Percentiles rank a stretch among this genome's conserved stretches.
phyloP scores from a whole-genome alignment of 35 echinoderm and acorn worm genomes.

The Apostichopus parvimensis region DNA sequence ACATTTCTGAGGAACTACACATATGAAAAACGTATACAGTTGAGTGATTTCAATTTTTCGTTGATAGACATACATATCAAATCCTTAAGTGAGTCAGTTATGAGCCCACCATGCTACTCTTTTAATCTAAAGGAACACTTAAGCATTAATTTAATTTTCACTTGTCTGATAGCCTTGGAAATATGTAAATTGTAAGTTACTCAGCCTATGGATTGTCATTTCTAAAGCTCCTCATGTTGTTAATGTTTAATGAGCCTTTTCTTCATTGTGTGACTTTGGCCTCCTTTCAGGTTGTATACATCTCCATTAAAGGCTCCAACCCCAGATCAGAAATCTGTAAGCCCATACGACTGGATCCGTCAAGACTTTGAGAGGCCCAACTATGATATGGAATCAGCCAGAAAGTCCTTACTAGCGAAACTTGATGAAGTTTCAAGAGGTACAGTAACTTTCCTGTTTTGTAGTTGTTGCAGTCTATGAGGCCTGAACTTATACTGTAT shows the following conservation, averaged over 20 bases:
- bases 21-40: too few species aligned
- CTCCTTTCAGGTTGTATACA: constrained; percentile 82
- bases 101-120: too few species aligned
- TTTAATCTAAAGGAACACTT: too few species aligned
- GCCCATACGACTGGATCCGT: constrained; percentile 87
- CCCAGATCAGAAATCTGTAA: constrained; percentile 81
- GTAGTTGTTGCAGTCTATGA: too few species aligned
- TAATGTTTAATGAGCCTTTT: neutral
- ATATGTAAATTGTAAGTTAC: neutral
- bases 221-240: neutral
- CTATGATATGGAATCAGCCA: constrained; percentile 83
- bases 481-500: too few species aligned
- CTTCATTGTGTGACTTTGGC: neutral
- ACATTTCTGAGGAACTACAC: too few species aligned
- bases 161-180: too few species aligned
- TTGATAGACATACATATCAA: too few species aligned
- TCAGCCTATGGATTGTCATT: neutral
- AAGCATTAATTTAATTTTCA: too few species aligned
- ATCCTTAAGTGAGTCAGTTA: too few species aligned
- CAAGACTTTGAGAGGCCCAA: constrained; percentile 92
- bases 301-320: constrained; percentile 85
- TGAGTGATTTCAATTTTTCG: too few species aligned
- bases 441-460: constrained; percentile 15
- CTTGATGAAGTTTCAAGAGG: constrained; percentile 95
- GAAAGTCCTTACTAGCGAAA: constrained; percentile 84